These are phyloP conservation scores for Pseudocheirus occidentalis DNA, from an alignment of 2,797 vertebrate genomes.

Conservation along the genomic window DNA sequence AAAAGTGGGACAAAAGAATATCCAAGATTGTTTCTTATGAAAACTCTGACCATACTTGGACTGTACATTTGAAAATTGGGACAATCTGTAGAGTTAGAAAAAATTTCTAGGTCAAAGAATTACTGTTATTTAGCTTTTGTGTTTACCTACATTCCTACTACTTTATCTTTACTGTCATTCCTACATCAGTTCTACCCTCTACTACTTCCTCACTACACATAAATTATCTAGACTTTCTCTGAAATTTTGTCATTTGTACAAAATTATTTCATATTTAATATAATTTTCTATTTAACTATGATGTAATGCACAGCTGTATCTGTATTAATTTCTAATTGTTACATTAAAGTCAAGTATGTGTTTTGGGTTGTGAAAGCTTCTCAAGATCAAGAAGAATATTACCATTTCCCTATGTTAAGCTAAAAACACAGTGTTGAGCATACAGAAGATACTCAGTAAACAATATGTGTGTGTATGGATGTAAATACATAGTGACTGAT, in stretches of 20 bases:
- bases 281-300: neutral
- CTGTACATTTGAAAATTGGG: neutral
- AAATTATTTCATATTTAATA: neutral
- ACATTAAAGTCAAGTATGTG: too few species aligned
- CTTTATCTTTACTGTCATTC: neutral
- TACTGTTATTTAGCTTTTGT: neutral
- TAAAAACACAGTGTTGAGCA: neutral
- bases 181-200: neutral
- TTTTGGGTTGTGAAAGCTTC: neutral
- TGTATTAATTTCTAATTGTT: neutral
- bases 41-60: neutral
- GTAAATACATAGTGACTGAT: neutral
- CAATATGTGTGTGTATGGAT: neutral
- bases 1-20: neutral
- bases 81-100: neutral
- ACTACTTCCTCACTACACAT: neutral
- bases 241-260: neutral
- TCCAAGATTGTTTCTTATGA: neutral
- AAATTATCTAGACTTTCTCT: neutral
- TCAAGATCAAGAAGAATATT: neutral
- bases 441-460: neutral
- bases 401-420: neutral
- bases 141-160: neutral
- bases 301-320: neutral
- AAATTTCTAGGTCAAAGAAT: neutral